Evolutionary conservation across 2,888 invertebrate species (phyloP).

Genomic region (Calliopum simillimum): DNA sequence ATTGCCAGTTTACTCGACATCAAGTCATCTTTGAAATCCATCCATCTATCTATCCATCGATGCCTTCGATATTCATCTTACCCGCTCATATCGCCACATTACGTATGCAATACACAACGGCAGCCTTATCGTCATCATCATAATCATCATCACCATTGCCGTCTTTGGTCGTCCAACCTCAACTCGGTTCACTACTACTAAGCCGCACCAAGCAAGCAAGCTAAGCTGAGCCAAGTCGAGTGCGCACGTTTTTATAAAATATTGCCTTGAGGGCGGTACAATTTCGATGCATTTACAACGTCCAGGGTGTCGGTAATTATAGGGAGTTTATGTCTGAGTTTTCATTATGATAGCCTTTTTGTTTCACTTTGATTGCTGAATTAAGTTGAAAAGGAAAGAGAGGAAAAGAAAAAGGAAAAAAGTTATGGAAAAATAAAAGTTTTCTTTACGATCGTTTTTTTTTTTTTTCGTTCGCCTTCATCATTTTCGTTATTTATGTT

Average conservation of each 20-base stretch:
- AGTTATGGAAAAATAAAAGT: too few relatives aligned
- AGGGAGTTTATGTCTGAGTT: constrained; percentile 67
- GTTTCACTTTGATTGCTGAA: constrained; percentile 58
- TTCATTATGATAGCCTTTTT: constrained; percentile 60
- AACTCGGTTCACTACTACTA: background rate
- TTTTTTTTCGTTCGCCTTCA: too few relatives aligned
- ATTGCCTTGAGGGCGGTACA: constrained; percentile 64
- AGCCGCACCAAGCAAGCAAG: too few relatives aligned
- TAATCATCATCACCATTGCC: constrained; percentile 2
- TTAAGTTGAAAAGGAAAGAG: constrained; percentile 50
- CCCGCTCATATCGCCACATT: too few relatives aligned
- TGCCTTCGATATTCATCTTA: background rate
- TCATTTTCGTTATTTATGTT: too few relatives aligned
- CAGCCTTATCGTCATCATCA: constrained; percentile 6
- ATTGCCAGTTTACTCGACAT: too few relatives aligned
- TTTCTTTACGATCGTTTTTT: background rate
- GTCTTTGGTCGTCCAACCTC: too few relatives aligned
- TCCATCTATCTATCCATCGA: background rate
- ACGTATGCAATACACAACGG: constrained; percentile 36
- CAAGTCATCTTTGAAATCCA: too few relatives aligned
- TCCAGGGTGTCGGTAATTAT: constrained; percentile 67
- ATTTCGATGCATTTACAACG: constrained; percentile 65
- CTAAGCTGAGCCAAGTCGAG: constrained; percentile 17
- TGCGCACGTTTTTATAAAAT: constrained; percentile 56
- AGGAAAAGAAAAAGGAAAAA: background rate